These are phyloP conservation scores for Microcebus lehilahytsara DNA, from an alignment of 2,113 vertebrate species.

Conservation along the genomic window DNA sequence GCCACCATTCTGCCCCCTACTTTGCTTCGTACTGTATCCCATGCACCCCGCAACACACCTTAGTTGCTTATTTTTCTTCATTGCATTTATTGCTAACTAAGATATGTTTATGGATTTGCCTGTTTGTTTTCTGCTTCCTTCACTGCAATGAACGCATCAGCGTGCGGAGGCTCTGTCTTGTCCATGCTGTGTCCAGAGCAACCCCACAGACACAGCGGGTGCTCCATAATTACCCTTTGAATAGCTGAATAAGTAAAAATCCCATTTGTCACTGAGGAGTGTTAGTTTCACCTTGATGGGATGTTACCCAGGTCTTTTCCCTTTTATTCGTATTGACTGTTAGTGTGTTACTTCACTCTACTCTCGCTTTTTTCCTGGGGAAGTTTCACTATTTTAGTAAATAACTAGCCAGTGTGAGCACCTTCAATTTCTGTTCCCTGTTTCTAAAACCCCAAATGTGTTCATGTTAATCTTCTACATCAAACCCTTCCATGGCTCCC, in stretches of 20 bases:
- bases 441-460: not conserved
- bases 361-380: not conserved
- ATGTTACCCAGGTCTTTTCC: not conserved
- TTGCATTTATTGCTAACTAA: not conserved
- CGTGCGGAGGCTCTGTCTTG: not conserved
- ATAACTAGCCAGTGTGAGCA: not conserved
- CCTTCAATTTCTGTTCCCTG: not conserved
- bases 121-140: not conserved
- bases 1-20: not conserved
- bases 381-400: not conserved
- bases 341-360: not conserved
- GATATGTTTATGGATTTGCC: not conserved
- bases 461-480: not conserved
- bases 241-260: not conserved
- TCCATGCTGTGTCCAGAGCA: not conserved
- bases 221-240: not conserved
- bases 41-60: not conserved
- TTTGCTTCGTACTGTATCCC: too few species aligned
- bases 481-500: not conserved
- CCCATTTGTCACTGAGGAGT: not conserved
- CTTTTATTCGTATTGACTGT: not conserved
- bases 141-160: not conserved
- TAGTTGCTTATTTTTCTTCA: not conserved
- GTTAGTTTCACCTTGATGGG: not conserved
- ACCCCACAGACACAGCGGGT: not conserved